Percentiles rank a stretch among this genome's conserved stretches.
Evolutionary conservation across 2,888 invertebrate species (phyloP).

Genomic region (Sisyra terminalis): DNA sequence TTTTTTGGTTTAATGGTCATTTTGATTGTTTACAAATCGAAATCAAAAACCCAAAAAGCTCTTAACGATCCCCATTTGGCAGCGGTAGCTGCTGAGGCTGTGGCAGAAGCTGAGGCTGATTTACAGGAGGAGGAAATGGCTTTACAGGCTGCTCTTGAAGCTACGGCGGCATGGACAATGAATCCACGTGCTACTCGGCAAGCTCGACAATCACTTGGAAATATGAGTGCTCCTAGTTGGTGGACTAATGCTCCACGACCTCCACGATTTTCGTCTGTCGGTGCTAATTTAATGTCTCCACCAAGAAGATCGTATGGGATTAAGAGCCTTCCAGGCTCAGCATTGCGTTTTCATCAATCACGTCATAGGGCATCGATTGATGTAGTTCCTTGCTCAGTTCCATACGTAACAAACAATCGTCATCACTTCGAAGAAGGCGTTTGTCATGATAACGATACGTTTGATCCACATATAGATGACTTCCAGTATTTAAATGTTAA

Average conservation of each 20-base stretch:
- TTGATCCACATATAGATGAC: slow-evolving; percentile 11
- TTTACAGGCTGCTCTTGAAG: slow-evolving; percentile 52
- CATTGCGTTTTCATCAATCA: slow-evolving; percentile 21
- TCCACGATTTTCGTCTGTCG: slow-evolving; percentile 42
- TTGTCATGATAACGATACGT: slow-evolving; percentile 20
- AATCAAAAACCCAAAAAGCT: slow-evolving; percentile 57
- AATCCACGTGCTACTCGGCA: slow-evolving; percentile 31
- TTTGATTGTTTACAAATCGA: slow-evolving; percentile 80
- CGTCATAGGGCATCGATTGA: not conserved
- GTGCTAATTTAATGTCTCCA: slow-evolving; percentile 51
- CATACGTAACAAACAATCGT: slow-evolving; percentile 23
- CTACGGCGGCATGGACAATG: slow-evolving; percentile 37
- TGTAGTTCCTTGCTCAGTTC: slow-evolving; percentile 23
- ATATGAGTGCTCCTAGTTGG: slow-evolving; percentile 40
- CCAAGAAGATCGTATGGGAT: slow-evolving; percentile 38
- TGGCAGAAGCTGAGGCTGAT: slow-evolving; percentile 52
- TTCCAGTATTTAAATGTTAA: slow-evolving; percentile 15
- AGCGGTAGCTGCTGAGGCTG: slow-evolving; percentile 53
- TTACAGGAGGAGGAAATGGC: slow-evolving; percentile 49
- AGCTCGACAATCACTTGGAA: slow-evolving; percentile 47
- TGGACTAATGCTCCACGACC: slow-evolving; percentile 25
- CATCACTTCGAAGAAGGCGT: slow-evolving; percentile 28
- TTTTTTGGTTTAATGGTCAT: slow-evolving; percentile 86
- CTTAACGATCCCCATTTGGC: slow-evolving; percentile 66
- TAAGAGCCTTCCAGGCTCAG: slow-evolving; percentile 43